Base-by-base conservation (phyloP, 64 coral and sea anemone species). In the Trachythela sp. region DNA sequence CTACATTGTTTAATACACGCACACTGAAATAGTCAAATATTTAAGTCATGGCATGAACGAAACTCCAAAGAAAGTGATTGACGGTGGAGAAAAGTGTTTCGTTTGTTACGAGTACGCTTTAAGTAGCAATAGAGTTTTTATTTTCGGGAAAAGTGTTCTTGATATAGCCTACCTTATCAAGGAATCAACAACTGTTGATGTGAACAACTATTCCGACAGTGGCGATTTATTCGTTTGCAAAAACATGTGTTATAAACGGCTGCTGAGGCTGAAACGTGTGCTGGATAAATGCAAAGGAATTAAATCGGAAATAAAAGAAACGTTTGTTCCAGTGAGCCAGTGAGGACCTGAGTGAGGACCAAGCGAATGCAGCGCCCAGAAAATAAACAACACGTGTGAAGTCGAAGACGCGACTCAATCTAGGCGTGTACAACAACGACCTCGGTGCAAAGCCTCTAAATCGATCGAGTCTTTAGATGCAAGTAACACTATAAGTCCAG, bases 171-270 rank as follows among this genome's bases (percentile, higher is more conserved):
- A n/a, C n/a, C n/a, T n/a, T n/a, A n/a, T n/a, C n/a, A n/a, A n/a
- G n/a, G n/a, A n/a, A n/a, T 91, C 24, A 41, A 85, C 1, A 60
- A 84, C 88, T 35, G 36, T 85, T 45, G 88, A 59, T 54, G 48
- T 84, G 48, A 70, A 54, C 8, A 26, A 8, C 64, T 70, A 70
- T 70, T 70, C 64, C 8, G 24, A 26, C 64, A n/a, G 0, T 26
- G 64, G 8, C 10, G 84, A 87, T 49, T 59, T 91, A 22, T 91
- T 91, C 70, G 34, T 91, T 18, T 91, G 84, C 36, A 86, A 83
- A 60, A n/a, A 13, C 14, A 40, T 15, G 9, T 86, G 90, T 30
- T 91, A 48, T 52, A 86, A 91, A 50, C 15, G 40, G 40, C 90
- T 91, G 10, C 40, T 77, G 26, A 40, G 64, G 32, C 71, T 91